phyloP scores from a whole-genome alignment of 2,113 vertebrate genomes.

The Tachuris rubrigastra region DNA sequence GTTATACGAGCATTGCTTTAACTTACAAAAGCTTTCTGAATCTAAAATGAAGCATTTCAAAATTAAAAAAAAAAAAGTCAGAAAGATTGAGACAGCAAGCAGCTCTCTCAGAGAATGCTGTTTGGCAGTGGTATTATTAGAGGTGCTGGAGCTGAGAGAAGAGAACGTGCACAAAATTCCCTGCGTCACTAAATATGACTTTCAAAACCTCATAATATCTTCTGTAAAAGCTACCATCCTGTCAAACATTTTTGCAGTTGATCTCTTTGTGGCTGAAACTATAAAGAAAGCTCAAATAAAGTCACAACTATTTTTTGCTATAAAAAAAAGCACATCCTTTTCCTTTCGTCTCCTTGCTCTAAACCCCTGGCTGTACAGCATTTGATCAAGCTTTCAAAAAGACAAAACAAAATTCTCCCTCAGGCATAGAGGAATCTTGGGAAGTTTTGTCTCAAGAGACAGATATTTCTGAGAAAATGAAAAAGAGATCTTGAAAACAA shows the following conservation, averaged over 20 bases:
- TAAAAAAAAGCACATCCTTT: not conserved
- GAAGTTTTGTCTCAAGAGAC: conserved; percentile 9
- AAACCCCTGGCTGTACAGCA: not conserved
- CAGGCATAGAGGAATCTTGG: not conserved
- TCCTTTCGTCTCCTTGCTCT: not conserved
- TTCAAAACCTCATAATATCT: conserved; percentile 1
- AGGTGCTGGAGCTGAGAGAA: not conserved
- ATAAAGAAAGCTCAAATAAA: conserved; percentile 23
- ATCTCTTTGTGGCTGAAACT: not conserved
- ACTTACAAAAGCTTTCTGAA: not conserved
- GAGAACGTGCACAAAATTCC: not conserved
- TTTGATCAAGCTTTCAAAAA: conserved; percentile 51
- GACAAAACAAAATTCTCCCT: conserved; percentile 28
- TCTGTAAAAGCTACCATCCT: not conserved
- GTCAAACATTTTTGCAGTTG: conserved; percentile 9
- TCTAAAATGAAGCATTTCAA: not conserved
- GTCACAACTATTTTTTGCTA: not conserved
- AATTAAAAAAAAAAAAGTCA: not conserved
- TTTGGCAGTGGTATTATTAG: not conserved
- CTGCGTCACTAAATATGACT: not conserved
- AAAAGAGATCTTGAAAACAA: not conserved
- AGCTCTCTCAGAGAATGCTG: not conserved
- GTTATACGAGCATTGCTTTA: not conserved
- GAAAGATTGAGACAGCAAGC: not conserved
- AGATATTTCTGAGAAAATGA: not conserved